These are phyloP conservation scores for Erpornis zantholeuca DNA, from an alignment of 2,113 vertebrate genomes.

Conservation along the genomic window DNA sequence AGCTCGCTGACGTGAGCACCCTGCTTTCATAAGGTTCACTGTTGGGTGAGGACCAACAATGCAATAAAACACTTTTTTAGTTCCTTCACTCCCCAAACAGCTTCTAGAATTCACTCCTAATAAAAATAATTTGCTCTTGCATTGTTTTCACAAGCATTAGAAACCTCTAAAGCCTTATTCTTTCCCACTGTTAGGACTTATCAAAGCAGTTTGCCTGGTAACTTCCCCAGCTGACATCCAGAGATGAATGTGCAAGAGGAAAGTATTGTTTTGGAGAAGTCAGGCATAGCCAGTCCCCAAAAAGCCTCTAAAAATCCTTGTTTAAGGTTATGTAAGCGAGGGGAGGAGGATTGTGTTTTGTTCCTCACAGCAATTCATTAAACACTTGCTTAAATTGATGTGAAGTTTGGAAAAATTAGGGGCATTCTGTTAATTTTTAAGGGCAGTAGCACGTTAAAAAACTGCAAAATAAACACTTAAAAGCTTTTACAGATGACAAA, in stretches of 20 bases:
- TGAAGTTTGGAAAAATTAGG: neutral
- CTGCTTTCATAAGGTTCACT: neutral
- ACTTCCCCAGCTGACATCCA: slow-evolving; percentile 43
- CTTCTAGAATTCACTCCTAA: slow-evolving; percentile 4
- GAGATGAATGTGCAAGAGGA: slow-evolving; percentile 38
- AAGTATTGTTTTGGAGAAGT: slow-evolving; percentile 49
- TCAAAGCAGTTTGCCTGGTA: slow-evolving; percentile 45
- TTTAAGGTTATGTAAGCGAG: slow-evolving; percentile 8
- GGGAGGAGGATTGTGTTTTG: neutral
- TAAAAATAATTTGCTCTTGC: slow-evolving; percentile 1
- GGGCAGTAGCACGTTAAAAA: neutral
- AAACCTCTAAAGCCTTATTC: slow-evolving; percentile 38
- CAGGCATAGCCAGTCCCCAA: slow-evolving; percentile 18
- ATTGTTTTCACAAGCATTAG: slow-evolving; percentile 25
- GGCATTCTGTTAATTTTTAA: neutral
- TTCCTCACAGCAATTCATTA: neutral
- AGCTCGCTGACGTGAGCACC: neutral
- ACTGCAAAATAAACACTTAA: neutral
- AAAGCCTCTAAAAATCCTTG: slow-evolving; percentile 38
- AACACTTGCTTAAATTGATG: neutral
- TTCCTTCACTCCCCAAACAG: neutral
- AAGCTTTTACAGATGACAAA: neutral
- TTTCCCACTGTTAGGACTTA: slow-evolving; percentile 13
- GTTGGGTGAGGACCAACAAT: neutral
- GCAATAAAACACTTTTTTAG: neutral